Percentiles rank a stretch among this genome's conserved stretches.
Evolutionary conservation across 2,113 vertebrate species (phyloP).

Genomic region (Siniperca knerii): DNA sequence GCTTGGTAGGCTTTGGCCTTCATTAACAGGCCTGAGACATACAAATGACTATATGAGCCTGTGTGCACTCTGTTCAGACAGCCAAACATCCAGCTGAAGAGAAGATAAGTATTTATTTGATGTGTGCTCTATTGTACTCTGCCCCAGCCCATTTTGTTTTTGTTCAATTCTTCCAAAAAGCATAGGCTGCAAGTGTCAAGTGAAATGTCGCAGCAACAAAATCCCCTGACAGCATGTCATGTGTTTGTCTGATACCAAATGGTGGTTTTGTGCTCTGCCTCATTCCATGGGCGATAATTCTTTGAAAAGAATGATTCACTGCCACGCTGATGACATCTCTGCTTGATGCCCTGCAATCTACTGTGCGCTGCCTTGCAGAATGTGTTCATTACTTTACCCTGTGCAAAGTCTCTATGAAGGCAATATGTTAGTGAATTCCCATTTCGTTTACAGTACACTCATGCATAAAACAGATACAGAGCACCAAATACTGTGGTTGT

Average conservation of each 20-base stretch:
- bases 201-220: constrained; percentile 58
- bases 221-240: constrained; percentile 61
- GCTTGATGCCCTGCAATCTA: constrained; percentile 58
- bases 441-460: neutral
- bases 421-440: constrained; percentile 3
- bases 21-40: constrained; percentile 68
- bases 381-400: constrained; percentile 41
- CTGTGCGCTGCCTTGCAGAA: constrained; percentile 27
- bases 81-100: constrained; percentile 38
- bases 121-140: constrained; percentile 32
- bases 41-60: constrained; percentile 42
- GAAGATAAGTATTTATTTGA: constrained; percentile 65
- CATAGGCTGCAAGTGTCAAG: constrained; percentile 50
- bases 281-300: constrained; percentile 51
- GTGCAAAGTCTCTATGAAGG: constrained; percentile 10
- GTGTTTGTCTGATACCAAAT: constrained; percentile 62
- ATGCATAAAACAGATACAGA: neutral
- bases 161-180: constrained; percentile 39
- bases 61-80: constrained; percentile 48
- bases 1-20: constrained; percentile 56
- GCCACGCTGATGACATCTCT: constrained; percentile 58
- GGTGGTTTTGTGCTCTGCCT: constrained; percentile 53
- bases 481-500: neutral
- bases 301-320: constrained; percentile 63
- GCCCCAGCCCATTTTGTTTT: constrained; percentile 42